Evolutionary conservation across 1,140 invertebrate genomes (phyloP).

Genomic region (Oncopodura yosiiana): DNA sequence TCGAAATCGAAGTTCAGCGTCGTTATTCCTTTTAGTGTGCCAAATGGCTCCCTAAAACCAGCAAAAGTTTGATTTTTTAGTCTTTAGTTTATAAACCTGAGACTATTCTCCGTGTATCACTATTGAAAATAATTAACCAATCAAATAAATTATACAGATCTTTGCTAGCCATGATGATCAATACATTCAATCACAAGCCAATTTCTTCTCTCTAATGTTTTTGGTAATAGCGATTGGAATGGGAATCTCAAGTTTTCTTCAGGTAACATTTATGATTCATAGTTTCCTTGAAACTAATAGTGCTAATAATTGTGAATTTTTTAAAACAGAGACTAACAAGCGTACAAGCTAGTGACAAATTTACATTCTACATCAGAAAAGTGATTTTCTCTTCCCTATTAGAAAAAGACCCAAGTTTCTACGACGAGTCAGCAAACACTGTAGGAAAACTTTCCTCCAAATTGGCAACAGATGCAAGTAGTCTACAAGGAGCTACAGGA

Average conservation of each 20-base stretch:
- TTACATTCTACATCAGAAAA: slow-evolving; percentile 20
- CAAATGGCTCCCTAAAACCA: no score
- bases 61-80: no score
- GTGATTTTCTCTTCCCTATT: slow-evolving; percentile 8
- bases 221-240: slow-evolving; percentile 4
- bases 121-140: no score
- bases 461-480: slow-evolving; percentile 21
- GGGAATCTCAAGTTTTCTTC: slow-evolving; percentile 10
- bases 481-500: slow-evolving; percentile 49
- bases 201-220: slow-evolving; percentile 14
- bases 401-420: slow-evolving; percentile 18
- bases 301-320: background rate
- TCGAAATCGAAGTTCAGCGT: no score
- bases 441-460: slow-evolving; percentile 13
- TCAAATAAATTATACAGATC: slow-evolving; percentile 3
- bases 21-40: no score
- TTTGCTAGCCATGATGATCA: slow-evolving; percentile 5
- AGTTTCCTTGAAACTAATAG: background rate
- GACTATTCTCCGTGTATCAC: no score
- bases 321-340: background rate
- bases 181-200: slow-evolving; percentile 10
- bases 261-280: background rate
- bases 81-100: no score
- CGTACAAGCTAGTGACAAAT: slow-evolving; percentile 8
- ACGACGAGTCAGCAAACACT: slow-evolving; percentile 15